Conservation (phyloP, 2,888 invertebrate species). For the Syrista parreyssii region DNA sequence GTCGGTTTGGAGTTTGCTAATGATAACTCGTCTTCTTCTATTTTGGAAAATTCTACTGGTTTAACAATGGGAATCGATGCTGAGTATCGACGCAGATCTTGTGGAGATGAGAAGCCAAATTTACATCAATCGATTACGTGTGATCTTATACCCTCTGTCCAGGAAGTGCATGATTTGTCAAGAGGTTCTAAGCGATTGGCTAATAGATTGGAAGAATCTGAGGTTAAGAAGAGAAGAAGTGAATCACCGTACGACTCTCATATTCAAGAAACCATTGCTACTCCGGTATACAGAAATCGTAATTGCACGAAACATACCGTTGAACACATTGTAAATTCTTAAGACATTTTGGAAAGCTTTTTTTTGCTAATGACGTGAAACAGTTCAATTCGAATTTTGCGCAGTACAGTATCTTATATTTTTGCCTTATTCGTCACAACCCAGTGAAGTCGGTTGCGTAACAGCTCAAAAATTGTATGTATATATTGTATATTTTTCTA, state of each 20-base stretch:
- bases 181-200: constrained; percentile 46
- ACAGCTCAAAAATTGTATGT: constrained; percentile 19
- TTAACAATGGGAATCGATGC: not conserved
- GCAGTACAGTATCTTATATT: not conserved
- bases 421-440: not conserved
- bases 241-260: constrained; percentile 37
- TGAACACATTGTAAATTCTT: constrained; percentile 62
- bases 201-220: constrained; percentile 30
- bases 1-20: not conserved
- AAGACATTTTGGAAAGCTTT: constrained; percentile 16
- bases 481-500: constrained; percentile 36
- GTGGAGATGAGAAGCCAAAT: not conserved
- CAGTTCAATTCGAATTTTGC: not conserved
- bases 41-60: not conserved
- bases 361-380: not conserved
- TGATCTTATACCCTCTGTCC: not conserved
- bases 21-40: not conserved
- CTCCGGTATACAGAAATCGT: constrained; percentile 40
- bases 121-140: not conserved
- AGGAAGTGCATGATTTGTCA: constrained; percentile 38
- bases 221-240: constrained; percentile 37
- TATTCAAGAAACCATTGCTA: constrained; percentile 36
- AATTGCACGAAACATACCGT: constrained; percentile 62
- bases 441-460: constrained; percentile 21
- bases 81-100: not conserved